A percentile compares a stretch with the other conserved stretches of the same genome.
phyloP scores from a whole-genome alignment of 2,888 invertebrate genomes.

The Drosophila kambysellisi region DNA sequence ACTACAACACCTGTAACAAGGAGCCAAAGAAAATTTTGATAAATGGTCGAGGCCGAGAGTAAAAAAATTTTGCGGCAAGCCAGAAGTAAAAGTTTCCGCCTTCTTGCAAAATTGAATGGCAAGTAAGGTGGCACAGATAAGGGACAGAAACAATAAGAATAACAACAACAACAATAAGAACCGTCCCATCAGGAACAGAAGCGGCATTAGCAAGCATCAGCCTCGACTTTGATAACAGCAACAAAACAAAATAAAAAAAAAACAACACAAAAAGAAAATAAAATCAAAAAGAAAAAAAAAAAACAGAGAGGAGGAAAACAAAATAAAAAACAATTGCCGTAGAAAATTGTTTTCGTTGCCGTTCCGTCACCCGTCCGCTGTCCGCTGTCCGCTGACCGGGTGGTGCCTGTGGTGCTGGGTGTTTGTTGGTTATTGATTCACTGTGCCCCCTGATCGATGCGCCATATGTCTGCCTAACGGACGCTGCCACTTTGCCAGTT shows the following conservation, averaged over 20 bases:
- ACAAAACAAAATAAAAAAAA: slow-evolving; percentile 14
- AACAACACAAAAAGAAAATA: slow-evolving; percentile 20
- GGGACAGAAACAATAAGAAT: slow-evolving; percentile 23
- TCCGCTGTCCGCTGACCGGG: background rate
- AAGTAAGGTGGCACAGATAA: slow-evolving; percentile 57
- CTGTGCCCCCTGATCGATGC: slow-evolving; percentile 51
- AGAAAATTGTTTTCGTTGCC: slow-evolving; percentile 59
- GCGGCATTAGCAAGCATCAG: slow-evolving; percentile 59
- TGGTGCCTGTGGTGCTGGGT: slow-evolving; percentile 7
- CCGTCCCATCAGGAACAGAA: slow-evolving; percentile 60
- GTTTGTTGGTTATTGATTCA: slow-evolving; percentile 36
- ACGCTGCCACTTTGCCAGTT: slow-evolving; percentile 36
- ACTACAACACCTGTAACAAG: slow-evolving; percentile 4
- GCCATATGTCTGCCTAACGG: slow-evolving; percentile 53
- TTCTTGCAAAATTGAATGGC: slow-evolving; percentile 45
- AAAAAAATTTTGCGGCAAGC: slow-evolving; percentile 54
- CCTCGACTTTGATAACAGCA: slow-evolving; percentile 58
- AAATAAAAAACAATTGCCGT: slow-evolving; percentile 55
- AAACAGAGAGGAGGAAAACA: slow-evolving; percentile 3
- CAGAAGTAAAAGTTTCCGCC: slow-evolving; percentile 62
- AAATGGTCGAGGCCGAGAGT: slow-evolving; percentile 54
- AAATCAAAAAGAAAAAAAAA: slow-evolving; percentile 4
- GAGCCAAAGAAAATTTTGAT: slow-evolving; percentile 42
- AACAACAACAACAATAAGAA: slow-evolving; percentile 29
- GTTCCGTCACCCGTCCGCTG: slow-evolving; percentile 11